Base-by-base conservation (phyloP, 2,113 vertebrate genomes). In the Amphilophus citrinellus region DNA sequence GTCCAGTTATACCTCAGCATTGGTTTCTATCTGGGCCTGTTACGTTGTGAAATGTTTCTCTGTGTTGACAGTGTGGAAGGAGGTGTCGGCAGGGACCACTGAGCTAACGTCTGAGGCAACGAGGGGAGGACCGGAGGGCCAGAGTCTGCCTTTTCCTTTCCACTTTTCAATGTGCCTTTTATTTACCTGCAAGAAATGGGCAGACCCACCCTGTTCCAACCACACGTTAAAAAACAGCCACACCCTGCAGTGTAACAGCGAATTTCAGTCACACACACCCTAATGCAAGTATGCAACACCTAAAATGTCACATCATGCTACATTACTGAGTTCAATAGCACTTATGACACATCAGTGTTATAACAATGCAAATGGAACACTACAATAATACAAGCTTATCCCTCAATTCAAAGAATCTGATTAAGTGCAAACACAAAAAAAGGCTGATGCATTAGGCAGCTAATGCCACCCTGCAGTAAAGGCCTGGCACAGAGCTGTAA, bases 111-210 rank as follows among this genome's bases (percentile, higher is more conserved):
- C 88, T 90, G 82, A 87, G 83, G 87, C 75, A 56, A 37, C 1
- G 0, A 37, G 9, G 63, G 84, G 57, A 87, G 84, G 57, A 87
- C 20, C 77, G 77, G 53, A 77, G 85, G 17, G 42, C 30, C 84
- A 59, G 75, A 82, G 82, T 79, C 62, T 3, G 56, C 87, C 84
- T 81, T 86, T 83, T 82, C 60, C 88, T 83, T 62, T 89, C 80
- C 82, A 32, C 89, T 82, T 88, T 85, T 95, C 92, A 95, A 95
- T 94, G 94, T 35, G 73, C 32, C 90, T 87, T 95, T 95, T 92
- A 95, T 95, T 93, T 89, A 94, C 89, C 92, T 93, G 90, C 73
- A 50, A 85, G 77, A 87, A 83, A n/a, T 50, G 82, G 76, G 56
- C 83, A 80, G 89, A 86, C 89, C 83, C 93, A 88, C 94, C 94